These are phyloP conservation scores for Hypanus sabinus DNA, from an alignment of 2,113 vertebrate genomes.

Conservation along the genomic window DNA sequence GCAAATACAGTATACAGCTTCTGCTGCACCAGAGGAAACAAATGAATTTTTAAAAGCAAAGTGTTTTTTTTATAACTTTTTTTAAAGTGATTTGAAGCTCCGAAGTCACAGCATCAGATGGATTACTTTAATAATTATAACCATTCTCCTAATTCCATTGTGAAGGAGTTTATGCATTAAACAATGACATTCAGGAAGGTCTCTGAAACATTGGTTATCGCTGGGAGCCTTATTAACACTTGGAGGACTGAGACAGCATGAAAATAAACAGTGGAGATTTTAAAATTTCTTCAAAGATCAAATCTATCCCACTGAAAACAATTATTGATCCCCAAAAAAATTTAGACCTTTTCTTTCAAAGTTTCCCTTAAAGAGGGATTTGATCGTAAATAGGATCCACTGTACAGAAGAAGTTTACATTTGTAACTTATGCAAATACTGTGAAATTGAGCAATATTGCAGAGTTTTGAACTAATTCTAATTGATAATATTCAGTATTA, in stretches of 20 bases:
- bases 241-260: background rate
- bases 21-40: constrained; percentile 10
- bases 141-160: background rate
- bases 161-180: background rate
- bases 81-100: constrained; percentile 26
- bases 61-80: background rate
- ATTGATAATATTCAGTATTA: background rate
- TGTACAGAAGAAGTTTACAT: background rate
- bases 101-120: constrained; percentile 29
- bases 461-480: background rate
- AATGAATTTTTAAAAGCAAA: constrained; percentile 27
- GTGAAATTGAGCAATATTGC: background rate
- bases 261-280: constrained; percentile 11
- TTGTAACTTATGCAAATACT: background rate
- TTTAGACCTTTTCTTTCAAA: background rate
- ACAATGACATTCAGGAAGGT: constrained; percentile 26
- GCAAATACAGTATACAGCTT: background rate
- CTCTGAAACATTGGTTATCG: constrained; percentile 25
- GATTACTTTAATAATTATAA: constrained; percentile 32
- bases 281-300: background rate
- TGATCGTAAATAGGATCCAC: background rate
- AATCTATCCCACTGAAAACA: background rate
- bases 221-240: constrained; percentile 15
- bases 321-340: background rate
- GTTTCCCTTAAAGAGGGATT: background rate